phyloP scores from a whole-genome alignment of 2,113 vertebrate species.

The Sinocyclocheilus maitianheensis region DNA sequence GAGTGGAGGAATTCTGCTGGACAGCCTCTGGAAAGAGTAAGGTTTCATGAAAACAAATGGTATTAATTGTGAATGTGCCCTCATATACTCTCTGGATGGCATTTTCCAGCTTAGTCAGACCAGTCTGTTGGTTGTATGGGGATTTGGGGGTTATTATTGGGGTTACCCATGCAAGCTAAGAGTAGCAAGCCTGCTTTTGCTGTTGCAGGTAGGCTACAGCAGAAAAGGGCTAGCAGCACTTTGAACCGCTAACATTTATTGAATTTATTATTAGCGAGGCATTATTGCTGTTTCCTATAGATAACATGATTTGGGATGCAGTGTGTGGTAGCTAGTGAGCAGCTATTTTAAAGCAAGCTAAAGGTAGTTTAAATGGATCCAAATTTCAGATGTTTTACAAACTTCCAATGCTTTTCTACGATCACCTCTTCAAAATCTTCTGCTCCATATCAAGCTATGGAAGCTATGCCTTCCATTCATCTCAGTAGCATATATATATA shows the following conservation, averaged over 20 bases:
- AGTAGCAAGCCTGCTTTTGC: not conserved
- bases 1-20: constrained; percentile 20
- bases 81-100: too few species aligned
- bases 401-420: not conserved
- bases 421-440: too few species aligned
- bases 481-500: not conserved
- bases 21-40: not conserved
- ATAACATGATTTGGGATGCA: constrained; percentile 44
- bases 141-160: too few species aligned
- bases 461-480: not conserved
- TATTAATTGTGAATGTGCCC: too few species aligned
- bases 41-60: not conserved
- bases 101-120: too few species aligned
- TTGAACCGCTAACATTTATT: constrained; percentile 57
- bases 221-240: constrained; percentile 48
- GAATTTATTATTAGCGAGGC: constrained; percentile 59
- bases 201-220: not conserved
- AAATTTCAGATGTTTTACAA: not conserved
- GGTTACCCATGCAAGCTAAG: not conserved
- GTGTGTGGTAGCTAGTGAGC: constrained; percentile 40
- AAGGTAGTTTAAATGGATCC: too few species aligned
- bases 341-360: constrained; percentile 45
- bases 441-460: too few species aligned
- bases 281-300: not conserved
- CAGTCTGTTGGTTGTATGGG: too few species aligned